phyloP scores from a whole-genome alignment of 2,888 invertebrate species.

The Drosophila anceps region DNA sequence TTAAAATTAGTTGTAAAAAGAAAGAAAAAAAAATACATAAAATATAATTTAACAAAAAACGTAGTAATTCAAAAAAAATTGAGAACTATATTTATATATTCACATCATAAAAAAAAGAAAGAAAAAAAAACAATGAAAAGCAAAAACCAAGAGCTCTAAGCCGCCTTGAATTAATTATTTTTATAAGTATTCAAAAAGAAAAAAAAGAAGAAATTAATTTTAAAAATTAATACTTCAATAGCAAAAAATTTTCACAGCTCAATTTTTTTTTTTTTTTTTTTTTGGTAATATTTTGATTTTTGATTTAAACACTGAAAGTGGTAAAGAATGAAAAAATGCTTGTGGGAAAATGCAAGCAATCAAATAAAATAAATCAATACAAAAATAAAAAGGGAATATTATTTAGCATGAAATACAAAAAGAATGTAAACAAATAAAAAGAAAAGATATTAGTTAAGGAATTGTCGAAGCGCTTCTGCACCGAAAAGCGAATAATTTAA shows the following conservation, averaged over 20 bases:
- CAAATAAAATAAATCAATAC: slow-evolving; percentile 29
- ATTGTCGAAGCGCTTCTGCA: slow-evolving; percentile 65
- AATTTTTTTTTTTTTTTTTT: slow-evolving; percentile 34
- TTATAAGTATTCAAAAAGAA: slow-evolving; percentile 66
- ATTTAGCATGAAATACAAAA: slow-evolving; percentile 41
- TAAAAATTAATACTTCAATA: slow-evolving; percentile 64
- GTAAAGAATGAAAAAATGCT: slow-evolving; percentile 42
- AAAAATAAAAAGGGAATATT: slow-evolving; percentile 31
- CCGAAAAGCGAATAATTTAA: slow-evolving; percentile 62
- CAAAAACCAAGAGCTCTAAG: slow-evolving; percentile 78
- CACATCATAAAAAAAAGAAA: slow-evolving; percentile 31
- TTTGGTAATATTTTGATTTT: slow-evolving; percentile 46
- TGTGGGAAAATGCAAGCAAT: slow-evolving; percentile 44
- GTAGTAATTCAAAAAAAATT: slow-evolving; percentile 65
- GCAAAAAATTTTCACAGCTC: slow-evolving; percentile 45
- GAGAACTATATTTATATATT: slow-evolving; percentile 57
- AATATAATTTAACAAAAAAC: slow-evolving; percentile 55
- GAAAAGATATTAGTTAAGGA: slow-evolving; percentile 45
- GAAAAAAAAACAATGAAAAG: slow-evolving; percentile 43
- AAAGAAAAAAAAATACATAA: slow-evolving; percentile 69
- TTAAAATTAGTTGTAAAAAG: slow-evolving; percentile 67
- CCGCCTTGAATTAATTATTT: slow-evolving; percentile 81
- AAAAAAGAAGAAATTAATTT: slow-evolving; percentile 54
- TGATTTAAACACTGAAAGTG: slow-evolving; percentile 67
- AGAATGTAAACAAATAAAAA: slow-evolving; percentile 38